Evolutionary conservation across 1,140 invertebrate genomes (phyloP).

Genomic region (Drosophila athabasca): DNA sequence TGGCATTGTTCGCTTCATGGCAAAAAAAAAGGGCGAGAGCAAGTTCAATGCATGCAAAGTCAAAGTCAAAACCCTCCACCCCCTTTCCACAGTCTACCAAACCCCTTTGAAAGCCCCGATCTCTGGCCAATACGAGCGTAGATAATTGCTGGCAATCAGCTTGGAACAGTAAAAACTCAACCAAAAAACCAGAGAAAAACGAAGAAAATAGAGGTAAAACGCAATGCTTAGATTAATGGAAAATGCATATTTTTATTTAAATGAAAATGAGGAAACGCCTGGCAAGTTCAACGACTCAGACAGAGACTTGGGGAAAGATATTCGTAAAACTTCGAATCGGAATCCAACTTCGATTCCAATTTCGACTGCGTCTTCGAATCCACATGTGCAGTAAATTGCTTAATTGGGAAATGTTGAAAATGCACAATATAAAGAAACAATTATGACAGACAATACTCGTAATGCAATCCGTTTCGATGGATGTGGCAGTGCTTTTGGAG

Average conservation of each 20-base stretch:
- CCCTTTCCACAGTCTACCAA: background rate
- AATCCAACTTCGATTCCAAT: conserved; percentile 21
- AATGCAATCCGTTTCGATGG: conserved; percentile 33
- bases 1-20: conserved; percentile 26
- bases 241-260: conserved; percentile 66
- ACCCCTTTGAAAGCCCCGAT: background rate
- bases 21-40: conserved; percentile 36
- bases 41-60: conserved; percentile 60
- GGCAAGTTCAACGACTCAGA: conserved; percentile 71
- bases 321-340: background rate
- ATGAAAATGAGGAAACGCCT: conserved; percentile 73
- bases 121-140: conserved; percentile 8
- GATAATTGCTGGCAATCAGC: conserved; percentile 61
- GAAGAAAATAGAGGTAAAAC: conserved; percentile 48
- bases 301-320: conserved; percentile 22
- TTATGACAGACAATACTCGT: conserved; percentile 65
- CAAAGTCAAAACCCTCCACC: conserved; percentile 38
- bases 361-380: conserved; percentile 1
- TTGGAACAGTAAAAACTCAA: conserved; percentile 54
- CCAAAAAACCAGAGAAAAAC: conserved; percentile 38
- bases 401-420: conserved; percentile 74
- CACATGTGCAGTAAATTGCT: conserved; percentile 62
- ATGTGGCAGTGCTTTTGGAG: conserved; percentile 29
- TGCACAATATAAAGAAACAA: conserved; percentile 57
- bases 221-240: conserved; percentile 55